Evolutionary conservation across 2,888 invertebrate genomes (phyloP).

Genomic region (Leucoma salicis): DNA sequence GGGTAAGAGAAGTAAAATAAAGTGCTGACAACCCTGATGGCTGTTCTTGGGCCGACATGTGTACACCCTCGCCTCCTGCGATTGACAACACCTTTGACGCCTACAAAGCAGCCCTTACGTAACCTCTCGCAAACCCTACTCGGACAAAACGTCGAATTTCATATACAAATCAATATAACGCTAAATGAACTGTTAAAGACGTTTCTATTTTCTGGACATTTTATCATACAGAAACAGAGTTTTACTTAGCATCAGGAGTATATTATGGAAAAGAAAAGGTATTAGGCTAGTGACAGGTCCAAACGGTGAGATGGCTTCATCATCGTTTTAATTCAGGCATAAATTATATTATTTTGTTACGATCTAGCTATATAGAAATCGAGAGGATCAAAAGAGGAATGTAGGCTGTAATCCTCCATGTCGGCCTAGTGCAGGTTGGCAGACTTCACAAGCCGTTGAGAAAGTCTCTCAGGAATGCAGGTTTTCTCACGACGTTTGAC

Average conservation of each 20-base stretch:
- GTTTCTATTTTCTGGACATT: conserved; percentile 41
- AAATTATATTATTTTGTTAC: too few relatives aligned
- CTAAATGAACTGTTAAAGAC: conserved; percentile 43
- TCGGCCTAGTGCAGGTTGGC: too few relatives aligned
- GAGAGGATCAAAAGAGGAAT: too few relatives aligned
- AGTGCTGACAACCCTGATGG: conserved; percentile 33
- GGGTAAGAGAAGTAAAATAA: conserved; percentile 10
- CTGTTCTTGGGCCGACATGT: conserved; percentile 51
- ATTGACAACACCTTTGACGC: conserved; percentile 70
- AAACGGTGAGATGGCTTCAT: too few relatives aligned
- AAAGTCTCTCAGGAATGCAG: too few relatives aligned
- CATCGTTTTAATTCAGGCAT: too few relatives aligned
- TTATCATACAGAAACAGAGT: neutral
- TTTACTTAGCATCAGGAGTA: neutral
- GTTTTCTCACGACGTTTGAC: too few relatives aligned
- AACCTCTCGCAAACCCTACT: conserved; percentile 62
- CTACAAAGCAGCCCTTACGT: conserved; percentile 60
- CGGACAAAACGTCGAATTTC: conserved; percentile 48
- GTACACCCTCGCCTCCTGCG: conserved; percentile 60
- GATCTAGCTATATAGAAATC: too few relatives aligned
- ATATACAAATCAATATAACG: conserved; percentile 55
- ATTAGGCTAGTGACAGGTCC: neutral
- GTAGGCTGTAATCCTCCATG: too few relatives aligned
- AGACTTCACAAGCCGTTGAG: too few relatives aligned
- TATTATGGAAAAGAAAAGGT: neutral